Evolutionary conservation across 2,113 vertebrate species (phyloP).

Genomic region (Bubo bubo): DNA sequence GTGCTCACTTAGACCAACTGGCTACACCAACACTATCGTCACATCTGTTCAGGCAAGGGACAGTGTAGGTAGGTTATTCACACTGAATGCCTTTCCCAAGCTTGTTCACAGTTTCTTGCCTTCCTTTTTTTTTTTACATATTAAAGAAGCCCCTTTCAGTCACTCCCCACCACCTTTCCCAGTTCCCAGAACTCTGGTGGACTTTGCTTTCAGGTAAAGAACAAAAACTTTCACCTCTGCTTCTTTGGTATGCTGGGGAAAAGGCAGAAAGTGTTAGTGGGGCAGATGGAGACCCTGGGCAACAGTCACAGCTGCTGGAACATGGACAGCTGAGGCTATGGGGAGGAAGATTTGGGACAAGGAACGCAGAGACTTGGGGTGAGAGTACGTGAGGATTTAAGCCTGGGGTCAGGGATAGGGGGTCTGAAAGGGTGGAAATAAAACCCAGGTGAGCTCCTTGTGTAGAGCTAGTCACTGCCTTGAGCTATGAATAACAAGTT

Average conservation of each 20-base stretch:
- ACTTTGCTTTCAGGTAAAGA: background rate
- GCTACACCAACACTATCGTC: background rate
- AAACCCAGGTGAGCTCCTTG: background rate
- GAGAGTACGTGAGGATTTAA: rapidly evolving
- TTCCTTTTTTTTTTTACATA: background rate
- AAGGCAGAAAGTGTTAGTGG: background rate
- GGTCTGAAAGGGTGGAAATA: background rate
- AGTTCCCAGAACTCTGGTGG: background rate
- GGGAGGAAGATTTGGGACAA: background rate
- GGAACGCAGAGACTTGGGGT: background rate
- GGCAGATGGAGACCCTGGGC: background rate
- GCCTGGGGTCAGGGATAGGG: background rate
- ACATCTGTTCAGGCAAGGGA: background rate
- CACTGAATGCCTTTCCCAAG: background rate
- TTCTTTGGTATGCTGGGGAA: background rate
- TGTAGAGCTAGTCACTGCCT: background rate
- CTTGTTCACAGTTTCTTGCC: background rate
- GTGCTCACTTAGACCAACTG: background rate
- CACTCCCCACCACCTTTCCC: background rate
- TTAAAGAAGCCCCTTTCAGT: background rate
- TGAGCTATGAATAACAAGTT: background rate
- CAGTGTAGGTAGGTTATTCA: background rate
- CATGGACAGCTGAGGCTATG: background rate
- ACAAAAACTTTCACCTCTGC: background rate
- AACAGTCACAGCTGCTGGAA: background rate